phyloP scores from a whole-genome alignment of 2,888 invertebrate species.

The Pheosia gnoma region DNA sequence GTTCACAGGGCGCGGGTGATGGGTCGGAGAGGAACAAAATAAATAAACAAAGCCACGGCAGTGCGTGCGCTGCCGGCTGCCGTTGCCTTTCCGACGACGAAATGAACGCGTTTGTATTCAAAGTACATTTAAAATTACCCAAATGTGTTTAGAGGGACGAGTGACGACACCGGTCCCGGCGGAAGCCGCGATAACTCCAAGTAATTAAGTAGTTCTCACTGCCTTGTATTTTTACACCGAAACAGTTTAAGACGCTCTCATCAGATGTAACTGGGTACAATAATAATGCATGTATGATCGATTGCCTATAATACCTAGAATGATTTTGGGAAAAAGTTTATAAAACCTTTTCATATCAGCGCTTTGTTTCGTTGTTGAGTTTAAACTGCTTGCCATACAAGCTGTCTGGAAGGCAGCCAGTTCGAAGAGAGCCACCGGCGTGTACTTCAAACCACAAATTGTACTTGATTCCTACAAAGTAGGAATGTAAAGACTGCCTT shows the following conservation, averaged over 20 bases:
- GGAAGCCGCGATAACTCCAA: slow-evolving; percentile 5
- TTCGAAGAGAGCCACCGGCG: neutral
- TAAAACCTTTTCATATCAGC: neutral
- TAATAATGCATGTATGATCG: neutral
- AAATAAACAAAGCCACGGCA: slow-evolving; percentile 34
- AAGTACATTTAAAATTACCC: neutral
- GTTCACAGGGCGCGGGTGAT: slow-evolving; percentile 1
- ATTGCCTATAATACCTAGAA: neutral
- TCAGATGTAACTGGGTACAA: neutral
- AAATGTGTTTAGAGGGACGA: neutral
- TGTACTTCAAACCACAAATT: neutral
- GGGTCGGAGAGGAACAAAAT: slow-evolving; percentile 19
- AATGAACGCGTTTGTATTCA: slow-evolving; percentile 5
- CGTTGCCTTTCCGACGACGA: neutral
- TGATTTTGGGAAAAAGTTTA: neutral
- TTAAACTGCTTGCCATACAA: neutral
- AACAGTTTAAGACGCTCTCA: neutral
- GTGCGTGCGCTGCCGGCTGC: slow-evolving; percentile 4
- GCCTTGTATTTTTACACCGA: neutral
- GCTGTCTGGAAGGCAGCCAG: neutral
- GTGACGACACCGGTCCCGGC: neutral
- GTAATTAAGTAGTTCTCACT: neutral
- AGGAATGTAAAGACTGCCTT: neutral
- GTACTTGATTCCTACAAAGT: neutral
- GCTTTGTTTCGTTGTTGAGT: too few species aligned